Conservation (phyloP, 23 tunicate genomes). For the Trididemnum miniatum region DNA sequence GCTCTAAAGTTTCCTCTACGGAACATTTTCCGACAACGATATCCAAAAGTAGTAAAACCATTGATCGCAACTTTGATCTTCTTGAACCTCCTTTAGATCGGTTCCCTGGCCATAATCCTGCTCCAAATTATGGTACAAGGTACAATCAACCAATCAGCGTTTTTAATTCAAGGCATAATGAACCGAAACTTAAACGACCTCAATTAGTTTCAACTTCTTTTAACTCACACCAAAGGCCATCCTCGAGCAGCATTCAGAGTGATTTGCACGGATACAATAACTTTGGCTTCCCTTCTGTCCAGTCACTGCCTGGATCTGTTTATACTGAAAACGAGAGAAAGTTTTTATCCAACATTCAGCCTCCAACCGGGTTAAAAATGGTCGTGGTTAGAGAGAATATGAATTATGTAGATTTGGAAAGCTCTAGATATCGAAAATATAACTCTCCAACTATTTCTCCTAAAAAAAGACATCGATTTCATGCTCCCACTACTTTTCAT, state of each 20-base stretch:
- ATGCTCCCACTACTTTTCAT: neutral
- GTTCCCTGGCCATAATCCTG: neutral
- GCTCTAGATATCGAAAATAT: neutral
- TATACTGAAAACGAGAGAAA: neutral
- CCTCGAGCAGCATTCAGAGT: neutral
- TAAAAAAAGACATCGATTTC: neutral
- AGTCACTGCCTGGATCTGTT: no score
- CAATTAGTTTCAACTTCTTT: neutral
- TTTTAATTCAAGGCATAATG: neutral
- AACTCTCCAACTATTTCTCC: neutral
- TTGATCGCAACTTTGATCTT: neutral
- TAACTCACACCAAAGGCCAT: neutral
- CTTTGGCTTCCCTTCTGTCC: neutral
- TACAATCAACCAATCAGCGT: neutral
- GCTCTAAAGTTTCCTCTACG: neutral
- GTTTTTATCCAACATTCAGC: neutral
- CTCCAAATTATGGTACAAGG: neutral
- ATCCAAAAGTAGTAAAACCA: no score
- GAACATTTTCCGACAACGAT: neutral
- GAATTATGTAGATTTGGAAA: neutral
- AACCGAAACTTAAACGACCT: neutral
- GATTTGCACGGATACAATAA: neutral
- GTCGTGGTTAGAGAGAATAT: neutral
- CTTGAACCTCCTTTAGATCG: neutral
- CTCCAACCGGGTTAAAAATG: conserved; percentile 3